Base-by-base conservation (phyloP, 1,140 invertebrate genomes). In the Cydia amplana region DNA sequence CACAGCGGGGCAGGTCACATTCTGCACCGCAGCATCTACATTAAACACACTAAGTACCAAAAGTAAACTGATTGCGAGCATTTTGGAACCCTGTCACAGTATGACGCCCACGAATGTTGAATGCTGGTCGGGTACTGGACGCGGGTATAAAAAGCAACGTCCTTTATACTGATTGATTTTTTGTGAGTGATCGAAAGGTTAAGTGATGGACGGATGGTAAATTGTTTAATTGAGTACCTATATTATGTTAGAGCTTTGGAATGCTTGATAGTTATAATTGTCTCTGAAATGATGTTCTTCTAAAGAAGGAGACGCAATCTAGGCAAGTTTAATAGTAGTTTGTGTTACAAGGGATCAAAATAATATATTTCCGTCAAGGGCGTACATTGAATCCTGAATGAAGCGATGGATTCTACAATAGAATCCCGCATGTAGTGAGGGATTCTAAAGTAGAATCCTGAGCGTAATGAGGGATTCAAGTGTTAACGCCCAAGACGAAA, bases 1-100 rank as follows among this genome's bases (percentile, higher is more conserved):
- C 23, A 87, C 80, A 3, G 72, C 74, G 1, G 85, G 87, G 75
- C 87, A 88, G 23, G 75, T 84, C 32, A 77, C 76, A 80, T 88
- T 86, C 67, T 79, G 82, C 16, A 76, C 74, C 32, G 83, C 82
- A 36, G 78, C 77, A 23, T 85, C 79, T 9, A 82, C 83, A 43
- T 78, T 80, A 49, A 77, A 63, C 67, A 85, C 51, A 46, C 79
- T 73, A 63, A 85, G 36, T 49, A 75, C 75, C 28, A 85, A 75
- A 72, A 85, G 20, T 10, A 83, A 74, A 80, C 75, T 40, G 70
- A 65, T 67, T 18, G 73, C 18, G 4, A 85, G 82, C 83, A 86
- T 88, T 28, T 75, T 85, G 67, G 36, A 77, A 79, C 77, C 72
- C 76, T 85, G 72, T 75, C 79, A 76, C 79, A 78, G 70, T 55